phyloP scores from a whole-genome alignment of 2,113 vertebrate species.

The Nothocercus nigrocapillus region DNA sequence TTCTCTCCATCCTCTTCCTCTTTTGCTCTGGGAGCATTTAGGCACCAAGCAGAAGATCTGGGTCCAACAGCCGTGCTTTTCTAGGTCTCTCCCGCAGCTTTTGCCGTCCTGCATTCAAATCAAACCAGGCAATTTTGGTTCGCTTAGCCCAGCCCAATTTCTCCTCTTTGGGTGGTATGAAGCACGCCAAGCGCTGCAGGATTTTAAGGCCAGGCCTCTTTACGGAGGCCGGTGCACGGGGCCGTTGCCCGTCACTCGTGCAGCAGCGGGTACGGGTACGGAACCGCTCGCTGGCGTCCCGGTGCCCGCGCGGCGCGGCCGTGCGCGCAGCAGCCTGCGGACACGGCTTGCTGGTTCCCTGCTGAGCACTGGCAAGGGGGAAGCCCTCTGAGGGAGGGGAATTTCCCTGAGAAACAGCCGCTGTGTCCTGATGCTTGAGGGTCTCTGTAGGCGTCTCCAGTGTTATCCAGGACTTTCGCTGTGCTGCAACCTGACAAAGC shows the following conservation, averaged over 20 bases:
- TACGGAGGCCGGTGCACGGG: accelerated
- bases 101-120: neutral
- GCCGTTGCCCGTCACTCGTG: neutral
- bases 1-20: neutral
- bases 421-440: accelerated
- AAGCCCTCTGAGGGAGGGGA: neutral
- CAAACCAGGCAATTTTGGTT: neutral
- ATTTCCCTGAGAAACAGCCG: neutral
- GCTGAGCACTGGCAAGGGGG: neutral
- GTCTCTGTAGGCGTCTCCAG: accelerated
- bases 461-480: neutral
- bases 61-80: neutral
- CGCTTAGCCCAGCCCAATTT: neutral
- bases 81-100: neutral
- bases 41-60: neutral
- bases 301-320: neutral
- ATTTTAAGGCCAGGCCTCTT: neutral
- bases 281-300: neutral
- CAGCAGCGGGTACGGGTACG: neutral
- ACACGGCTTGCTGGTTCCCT: neutral
- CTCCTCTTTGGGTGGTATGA: neutral
- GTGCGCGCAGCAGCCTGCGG: accelerated
- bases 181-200: neutral
- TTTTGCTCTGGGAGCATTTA: neutral
- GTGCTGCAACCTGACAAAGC: neutral